These are phyloP conservation scores for Nomada ruficornis DNA, from an alignment of 2,888 invertebrate genomes.

Conservation along the genomic window DNA sequence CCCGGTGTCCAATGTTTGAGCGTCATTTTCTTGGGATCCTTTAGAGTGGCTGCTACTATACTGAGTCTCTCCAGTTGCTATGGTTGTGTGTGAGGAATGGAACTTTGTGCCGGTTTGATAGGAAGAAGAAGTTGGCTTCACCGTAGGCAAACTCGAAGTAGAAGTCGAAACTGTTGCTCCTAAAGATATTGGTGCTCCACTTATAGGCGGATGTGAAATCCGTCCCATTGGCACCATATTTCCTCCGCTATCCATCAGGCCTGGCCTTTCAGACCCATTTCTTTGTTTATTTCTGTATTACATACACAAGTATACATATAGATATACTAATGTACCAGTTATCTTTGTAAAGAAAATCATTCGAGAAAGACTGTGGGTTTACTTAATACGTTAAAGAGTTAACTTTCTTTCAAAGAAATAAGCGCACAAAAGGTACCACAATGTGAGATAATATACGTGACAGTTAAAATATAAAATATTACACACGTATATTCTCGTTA, in stretches of 20 bases:
- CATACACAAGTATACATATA: conserved; percentile 13
- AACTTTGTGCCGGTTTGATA: conserved; percentile 82
- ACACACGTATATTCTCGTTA: background rate
- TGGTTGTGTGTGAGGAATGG: conserved; percentile 80
- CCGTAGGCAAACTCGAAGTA: conserved; percentile 78
- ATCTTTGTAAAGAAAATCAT: background rate
- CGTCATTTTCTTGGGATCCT: conserved; percentile 75
- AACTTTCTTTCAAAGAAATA: no score
- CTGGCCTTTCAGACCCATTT: conserved; percentile 80
- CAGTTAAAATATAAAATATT: background rate
- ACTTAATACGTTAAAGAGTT: background rate
- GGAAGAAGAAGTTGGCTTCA: conserved; percentile 80
- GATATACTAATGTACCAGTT: background rate
- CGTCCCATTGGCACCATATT: conserved; percentile 80
- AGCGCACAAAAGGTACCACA: background rate
- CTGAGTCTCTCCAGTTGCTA: conserved; percentile 72
- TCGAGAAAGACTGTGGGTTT: background rate
- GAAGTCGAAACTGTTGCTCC: conserved; percentile 75
- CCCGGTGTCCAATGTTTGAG: conserved; percentile 75
- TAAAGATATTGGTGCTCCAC: conserved; percentile 72
- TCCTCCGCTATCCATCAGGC: conserved; percentile 72
- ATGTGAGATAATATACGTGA: background rate
- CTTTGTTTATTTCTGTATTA: conserved; percentile 81
- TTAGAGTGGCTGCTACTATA: conserved; percentile 76
- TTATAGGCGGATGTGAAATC: conserved; percentile 78